These are phyloP conservation scores for Nomada ruficornis DNA, from an alignment of 2,888 invertebrate species.

Conservation along the genomic window DNA sequence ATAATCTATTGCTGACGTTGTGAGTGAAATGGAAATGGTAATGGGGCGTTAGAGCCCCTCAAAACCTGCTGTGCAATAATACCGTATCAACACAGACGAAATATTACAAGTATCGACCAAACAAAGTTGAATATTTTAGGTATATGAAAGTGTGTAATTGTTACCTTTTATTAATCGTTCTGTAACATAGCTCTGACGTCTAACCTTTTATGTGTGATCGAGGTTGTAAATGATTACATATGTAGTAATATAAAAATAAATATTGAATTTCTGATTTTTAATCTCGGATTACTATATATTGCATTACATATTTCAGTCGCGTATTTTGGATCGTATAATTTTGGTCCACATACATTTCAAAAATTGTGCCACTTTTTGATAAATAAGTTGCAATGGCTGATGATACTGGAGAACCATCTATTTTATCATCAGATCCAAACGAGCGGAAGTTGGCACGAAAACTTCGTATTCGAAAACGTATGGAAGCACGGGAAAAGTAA, in stretches of 20 bases:
- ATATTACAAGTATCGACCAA: slow-evolving; percentile 44
- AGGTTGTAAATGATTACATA: background rate
- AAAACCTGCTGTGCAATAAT: background rate
- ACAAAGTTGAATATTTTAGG: slow-evolving; percentile 37
- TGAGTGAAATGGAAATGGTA: too few relatives aligned
- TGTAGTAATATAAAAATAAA: background rate
- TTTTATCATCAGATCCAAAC: slow-evolving; percentile 87
- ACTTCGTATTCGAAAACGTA: slow-evolving; percentile 88
- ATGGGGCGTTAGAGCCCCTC: too few relatives aligned
- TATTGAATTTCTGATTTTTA: background rate
- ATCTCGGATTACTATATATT: background rate
- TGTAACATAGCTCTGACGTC: background rate
- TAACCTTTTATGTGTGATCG: slow-evolving; percentile 20
- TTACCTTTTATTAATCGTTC: background rate
- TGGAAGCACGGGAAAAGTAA: slow-evolving; percentile 86
- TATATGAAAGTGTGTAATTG: background rate
- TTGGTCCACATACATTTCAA: background rate
- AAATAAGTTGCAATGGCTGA: slow-evolving; percentile 18
- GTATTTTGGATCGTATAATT: background rate
- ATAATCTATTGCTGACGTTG: too few relatives aligned
- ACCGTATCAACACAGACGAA: background rate
- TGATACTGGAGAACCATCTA: slow-evolving; percentile 85
- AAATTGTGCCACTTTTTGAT: background rate
- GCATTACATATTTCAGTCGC: too few relatives aligned
- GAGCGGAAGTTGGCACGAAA: slow-evolving; percentile 90